Conservation (phyloP, 2,888 invertebrate genomes). For the Fragum fragum region DNA sequence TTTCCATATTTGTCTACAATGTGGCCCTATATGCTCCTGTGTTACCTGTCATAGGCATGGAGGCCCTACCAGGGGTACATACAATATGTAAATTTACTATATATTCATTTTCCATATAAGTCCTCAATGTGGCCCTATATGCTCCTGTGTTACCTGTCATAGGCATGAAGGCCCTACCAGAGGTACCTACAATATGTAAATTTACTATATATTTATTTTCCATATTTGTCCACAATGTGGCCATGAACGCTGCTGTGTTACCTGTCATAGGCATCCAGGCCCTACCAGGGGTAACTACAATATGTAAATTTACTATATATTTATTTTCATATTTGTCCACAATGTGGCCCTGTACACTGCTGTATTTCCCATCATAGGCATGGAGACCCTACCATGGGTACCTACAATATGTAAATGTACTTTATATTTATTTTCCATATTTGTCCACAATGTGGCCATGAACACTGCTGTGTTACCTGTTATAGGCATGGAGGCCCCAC, state of each 20-base stretch:
- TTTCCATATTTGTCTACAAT: slow-evolving; percentile 96
- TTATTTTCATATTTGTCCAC: too few relatives aligned
- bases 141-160: slow-evolving; percentile 89
- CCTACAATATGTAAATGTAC: slow-evolving; percentile 74
- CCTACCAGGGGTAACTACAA: slow-evolving; percentile 87
- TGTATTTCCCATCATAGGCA: slow-evolving; percentile 89
- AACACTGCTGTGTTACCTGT: slow-evolving; percentile 89
- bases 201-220: too few relatives aligned
- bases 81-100: too few relatives aligned
- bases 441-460: slow-evolving; percentile 93
- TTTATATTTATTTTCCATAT: slow-evolving; percentile 96
- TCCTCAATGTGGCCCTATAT: slow-evolving; percentile 92
- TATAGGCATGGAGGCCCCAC: slow-evolving; percentile 89
- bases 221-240: slow-evolving; percentile 94
- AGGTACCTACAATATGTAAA: slow-evolving; percentile 83
- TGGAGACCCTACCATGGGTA: slow-evolving; percentile 89
- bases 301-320: too few relatives aligned
- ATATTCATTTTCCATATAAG: slow-evolving; percentile 95
- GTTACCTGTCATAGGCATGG: slow-evolving; percentile 89
- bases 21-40: slow-evolving; percentile 89
- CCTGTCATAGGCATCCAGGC: slow-evolving; percentile 89
- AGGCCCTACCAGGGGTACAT: slow-evolving; percentile 88
- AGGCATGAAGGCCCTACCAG: slow-evolving; percentile 89
- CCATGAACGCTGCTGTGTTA: slow-evolving; percentile 89
- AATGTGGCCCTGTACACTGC: slow-evolving; percentile 90